Evolutionary conservation across 2,797 vertebrate species (phyloP).

Genomic region (Micrastur ruficollis): DNA sequence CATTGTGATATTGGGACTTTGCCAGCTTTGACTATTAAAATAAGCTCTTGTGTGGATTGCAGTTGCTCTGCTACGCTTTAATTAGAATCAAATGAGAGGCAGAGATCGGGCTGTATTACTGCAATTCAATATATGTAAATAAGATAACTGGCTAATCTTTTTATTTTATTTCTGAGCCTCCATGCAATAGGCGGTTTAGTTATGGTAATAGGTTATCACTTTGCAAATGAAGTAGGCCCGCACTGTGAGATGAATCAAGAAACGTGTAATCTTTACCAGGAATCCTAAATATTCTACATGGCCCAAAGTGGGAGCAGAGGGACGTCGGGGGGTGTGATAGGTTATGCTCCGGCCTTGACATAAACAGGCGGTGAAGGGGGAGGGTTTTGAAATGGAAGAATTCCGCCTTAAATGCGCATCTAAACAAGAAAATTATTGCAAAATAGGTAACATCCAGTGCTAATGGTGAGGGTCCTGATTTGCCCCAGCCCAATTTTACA

Average conservation of each 20-base stretch:
- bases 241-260: conserved; percentile 79
- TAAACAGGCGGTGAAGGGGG: background rate
- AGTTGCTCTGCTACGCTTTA: conserved; percentile 89
- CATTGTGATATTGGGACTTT: conserved; percentile 94
- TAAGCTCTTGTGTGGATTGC: conserved; percentile 92
- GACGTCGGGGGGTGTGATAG: background rate
- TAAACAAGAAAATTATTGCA: conserved; percentile 26
- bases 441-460: background rate
- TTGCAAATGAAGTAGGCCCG: conserved; percentile 83
- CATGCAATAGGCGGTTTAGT: conserved; percentile 81
- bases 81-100: conserved; percentile 94
- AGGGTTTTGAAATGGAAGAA: background rate
- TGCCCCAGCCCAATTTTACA: background rate
- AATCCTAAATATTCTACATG: conserved; percentile 68
- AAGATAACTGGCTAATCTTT: conserved; percentile 87
- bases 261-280: conserved; percentile 72
- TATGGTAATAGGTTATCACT: conserved; percentile 84
- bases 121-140: conserved; percentile 87
- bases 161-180: conserved; percentile 86
- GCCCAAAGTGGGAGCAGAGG: conserved; percentile 40
- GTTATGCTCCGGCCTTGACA: conserved; percentile 16
- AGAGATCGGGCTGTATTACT: conserved; percentile 88
- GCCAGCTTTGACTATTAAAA: conserved; percentile 96
- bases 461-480: background rate
- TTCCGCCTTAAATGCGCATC: conserved; percentile 30